phyloP scores from a whole-genome alignment of 2,888 invertebrate species.

The Drosophila pegasa region DNA sequence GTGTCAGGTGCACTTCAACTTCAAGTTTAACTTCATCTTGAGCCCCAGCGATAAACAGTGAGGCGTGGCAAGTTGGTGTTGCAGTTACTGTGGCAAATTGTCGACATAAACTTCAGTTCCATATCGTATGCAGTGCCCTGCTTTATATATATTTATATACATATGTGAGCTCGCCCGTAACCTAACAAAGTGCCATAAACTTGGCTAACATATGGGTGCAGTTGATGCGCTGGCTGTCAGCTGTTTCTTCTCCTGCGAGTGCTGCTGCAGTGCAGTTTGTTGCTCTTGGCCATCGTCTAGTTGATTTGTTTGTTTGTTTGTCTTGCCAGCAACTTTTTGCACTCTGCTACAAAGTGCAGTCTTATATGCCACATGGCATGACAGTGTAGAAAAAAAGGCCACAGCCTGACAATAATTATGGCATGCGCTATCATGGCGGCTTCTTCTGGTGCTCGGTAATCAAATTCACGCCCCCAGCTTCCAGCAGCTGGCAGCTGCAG shows the following conservation, averaged over 20 bases:
- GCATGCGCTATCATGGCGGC: slow-evolving; percentile 38
- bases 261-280: slow-evolving; percentile 29
- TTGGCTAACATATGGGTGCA: slow-evolving; percentile 66
- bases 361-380: slow-evolving; percentile 48
- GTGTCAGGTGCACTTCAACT: slow-evolving; percentile 14
- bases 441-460: slow-evolving; percentile 47
- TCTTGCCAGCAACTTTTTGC: slow-evolving; percentile 39
- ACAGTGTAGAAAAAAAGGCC: slow-evolving; percentile 35
- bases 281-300: slow-evolving; percentile 33
- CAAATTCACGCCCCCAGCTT: slow-evolving; percentile 54
- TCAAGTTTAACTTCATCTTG: slow-evolving; percentile 17
- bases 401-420: slow-evolving; percentile 70
- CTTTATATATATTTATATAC: slow-evolving; percentile 6
- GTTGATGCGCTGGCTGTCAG: slow-evolving; percentile 54
- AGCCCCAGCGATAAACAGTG: slow-evolving; percentile 31
- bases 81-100: slow-evolving; percentile 24
- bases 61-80: slow-evolving; percentile 6
- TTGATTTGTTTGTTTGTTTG: slow-evolving; percentile 33
- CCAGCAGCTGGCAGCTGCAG: slow-evolving; percentile 23
- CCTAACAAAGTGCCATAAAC: slow-evolving; percentile 64
- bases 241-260: slow-evolving; percentile 8
- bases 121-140: slow-evolving; percentile 38
- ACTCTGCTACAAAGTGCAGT: slow-evolving; percentile 60
- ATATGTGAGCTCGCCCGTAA: slow-evolving; percentile 25
- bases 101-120: slow-evolving; percentile 42